A percentile compares a stretch with the other conserved stretches of the same genome.
These are phyloP conservation scores for Amphilophus citrinellus DNA, from an alignment of 2,113 vertebrate species.

Conservation along the genomic window DNA sequence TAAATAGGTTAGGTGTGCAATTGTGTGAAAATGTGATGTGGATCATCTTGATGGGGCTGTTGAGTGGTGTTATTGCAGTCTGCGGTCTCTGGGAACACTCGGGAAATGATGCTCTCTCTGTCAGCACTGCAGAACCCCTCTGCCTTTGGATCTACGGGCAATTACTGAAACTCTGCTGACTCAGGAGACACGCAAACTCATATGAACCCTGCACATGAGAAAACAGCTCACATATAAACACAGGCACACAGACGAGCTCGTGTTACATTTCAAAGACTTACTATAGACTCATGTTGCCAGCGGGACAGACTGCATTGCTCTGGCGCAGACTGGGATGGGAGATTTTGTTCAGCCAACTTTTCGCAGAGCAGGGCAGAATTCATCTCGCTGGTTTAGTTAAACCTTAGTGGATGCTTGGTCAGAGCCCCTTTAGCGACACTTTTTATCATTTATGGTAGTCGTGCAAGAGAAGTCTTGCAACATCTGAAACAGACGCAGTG, in stretches of 20 bases:
- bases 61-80: slow-evolving; percentile 81
- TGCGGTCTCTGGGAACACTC: slow-evolving; percentile 69
- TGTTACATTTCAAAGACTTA: background rate
- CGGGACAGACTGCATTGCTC: background rate
- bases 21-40: slow-evolving; percentile 72
- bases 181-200: slow-evolving; percentile 64
- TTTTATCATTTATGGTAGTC: background rate
- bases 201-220: background rate
- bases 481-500: background rate
- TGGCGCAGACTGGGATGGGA: background rate
- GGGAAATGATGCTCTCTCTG: slow-evolving; percentile 68
- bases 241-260: background rate
- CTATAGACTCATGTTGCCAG: background rate
- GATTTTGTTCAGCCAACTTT: background rate
- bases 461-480: background rate
- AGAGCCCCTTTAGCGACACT: background rate
- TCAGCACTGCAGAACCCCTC: slow-evolving; percentile 58
- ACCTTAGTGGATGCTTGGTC: background rate
- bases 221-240: background rate
- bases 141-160: slow-evolving; percentile 66
- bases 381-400: background rate
- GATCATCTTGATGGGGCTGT: slow-evolving; percentile 80
- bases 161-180: slow-evolving; percentile 76
- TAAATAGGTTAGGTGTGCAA: slow-evolving; percentile 80
- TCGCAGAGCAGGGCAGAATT: background rate